Evolutionary conservation across 2,113 vertebrate genomes (phyloP).

Genomic region (Cichladusa arquata): DNA sequence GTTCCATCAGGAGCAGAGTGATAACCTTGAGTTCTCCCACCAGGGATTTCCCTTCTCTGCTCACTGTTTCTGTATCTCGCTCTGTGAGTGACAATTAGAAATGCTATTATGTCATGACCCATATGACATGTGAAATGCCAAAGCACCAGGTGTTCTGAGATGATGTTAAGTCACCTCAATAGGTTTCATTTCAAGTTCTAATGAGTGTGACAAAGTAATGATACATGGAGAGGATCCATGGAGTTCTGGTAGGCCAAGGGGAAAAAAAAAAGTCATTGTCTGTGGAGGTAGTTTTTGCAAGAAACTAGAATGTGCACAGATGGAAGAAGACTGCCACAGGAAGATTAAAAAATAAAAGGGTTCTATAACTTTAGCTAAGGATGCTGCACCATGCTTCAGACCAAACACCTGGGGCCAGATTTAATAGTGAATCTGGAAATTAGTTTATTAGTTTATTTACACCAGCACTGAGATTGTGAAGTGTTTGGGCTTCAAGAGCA

Average conservation of each 20-base stretch:
- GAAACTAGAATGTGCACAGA: neutral
- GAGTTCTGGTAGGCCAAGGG: neutral
- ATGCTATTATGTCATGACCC: slow-evolving; percentile 43
- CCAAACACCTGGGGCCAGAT: neutral
- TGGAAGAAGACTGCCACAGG: neutral
- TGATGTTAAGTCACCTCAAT: slow-evolving; percentile 54
- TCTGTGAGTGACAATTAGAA: slow-evolving; percentile 61
- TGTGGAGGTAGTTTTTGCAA: neutral
- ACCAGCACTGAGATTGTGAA: neutral
- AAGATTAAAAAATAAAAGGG: neutral
- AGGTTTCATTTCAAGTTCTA: slow-evolving; percentile 61
- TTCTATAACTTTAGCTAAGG: neutral
- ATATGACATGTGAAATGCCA: slow-evolving; percentile 35
- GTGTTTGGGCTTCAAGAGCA: neutral
- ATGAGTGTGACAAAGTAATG: slow-evolving; percentile 58
- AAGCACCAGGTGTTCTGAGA: slow-evolving; percentile 34
- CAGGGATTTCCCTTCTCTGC: neutral
- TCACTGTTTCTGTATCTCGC: neutral
- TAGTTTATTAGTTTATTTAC: neutral
- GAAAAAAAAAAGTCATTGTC: neutral
- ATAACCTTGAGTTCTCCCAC: slow-evolving; percentile 23
- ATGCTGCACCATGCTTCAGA: neutral
- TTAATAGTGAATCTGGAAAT: neutral
- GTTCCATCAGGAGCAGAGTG: neutral
- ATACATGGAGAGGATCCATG: slow-evolving; percentile 24